Evolutionary conservation across 2,888 invertebrate genomes (phyloP).

Genomic region (Oscheius sp.): DNA sequence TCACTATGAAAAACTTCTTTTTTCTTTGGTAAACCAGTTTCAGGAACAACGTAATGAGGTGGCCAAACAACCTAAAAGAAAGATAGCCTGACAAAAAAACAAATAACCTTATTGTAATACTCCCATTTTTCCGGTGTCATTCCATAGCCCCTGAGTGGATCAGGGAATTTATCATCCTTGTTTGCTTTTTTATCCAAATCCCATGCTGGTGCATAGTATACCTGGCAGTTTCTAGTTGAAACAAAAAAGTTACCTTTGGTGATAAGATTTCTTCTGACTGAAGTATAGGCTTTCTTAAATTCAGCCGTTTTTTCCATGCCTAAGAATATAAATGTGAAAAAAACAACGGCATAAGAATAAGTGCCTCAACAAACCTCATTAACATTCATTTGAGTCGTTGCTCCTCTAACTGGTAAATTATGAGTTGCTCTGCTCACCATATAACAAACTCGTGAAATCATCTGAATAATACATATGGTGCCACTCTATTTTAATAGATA

Average conservation of each 20-base stretch:
- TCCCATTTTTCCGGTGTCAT: conserved; percentile 70
- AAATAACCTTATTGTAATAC: conserved; percentile 65
- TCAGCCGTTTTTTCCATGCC: conserved; percentile 48
- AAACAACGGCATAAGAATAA: neutral
- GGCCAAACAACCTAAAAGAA: conserved; percentile 66
- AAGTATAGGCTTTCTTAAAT: conserved; percentile 48
- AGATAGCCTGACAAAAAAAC: neutral
- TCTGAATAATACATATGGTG: too few relatives aligned
- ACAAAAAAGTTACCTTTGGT: conserved; percentile 39
- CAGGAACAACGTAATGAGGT: conserved; percentile 66
- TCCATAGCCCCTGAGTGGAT: conserved; percentile 59
- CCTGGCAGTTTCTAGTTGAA: conserved; percentile 20
- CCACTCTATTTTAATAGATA: too few relatives aligned
- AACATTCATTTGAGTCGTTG: neutral
- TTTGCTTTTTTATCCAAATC: conserved; percentile 56
- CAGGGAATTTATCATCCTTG: conserved; percentile 53
- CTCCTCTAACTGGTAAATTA: conserved; percentile 3
- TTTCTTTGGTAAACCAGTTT: conserved; percentile 67
- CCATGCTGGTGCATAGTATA: conserved; percentile 68
- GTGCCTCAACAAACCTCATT: neutral
- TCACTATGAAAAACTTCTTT: conserved; percentile 57
- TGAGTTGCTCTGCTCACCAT: neutral
- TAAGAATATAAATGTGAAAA: conserved; percentile 4
- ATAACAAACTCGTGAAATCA: too few relatives aligned
- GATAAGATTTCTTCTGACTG: conserved; percentile 50